Evolutionary conservation across 1,140 invertebrate species (phyloP), one percentile per base, ranked within the genome.

Genomic region (Galendromus occidentalis): DNA sequence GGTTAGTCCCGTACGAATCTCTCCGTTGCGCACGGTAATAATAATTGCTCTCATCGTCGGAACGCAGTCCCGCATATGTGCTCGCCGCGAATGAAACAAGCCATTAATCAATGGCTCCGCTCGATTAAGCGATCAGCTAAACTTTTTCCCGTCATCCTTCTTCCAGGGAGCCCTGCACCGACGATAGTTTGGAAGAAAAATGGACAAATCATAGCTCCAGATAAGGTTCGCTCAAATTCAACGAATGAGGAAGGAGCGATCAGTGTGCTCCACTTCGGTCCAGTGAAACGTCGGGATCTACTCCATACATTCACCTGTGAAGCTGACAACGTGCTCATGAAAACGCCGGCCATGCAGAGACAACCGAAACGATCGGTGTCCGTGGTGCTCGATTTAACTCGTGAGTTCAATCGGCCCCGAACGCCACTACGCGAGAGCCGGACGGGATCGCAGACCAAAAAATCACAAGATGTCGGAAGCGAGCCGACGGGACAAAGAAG

Each of bases 171-270:
- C 33, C 51, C 51, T 5, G 17, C 51, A 22, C 51, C 51, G 25
- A 59, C 51, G 51, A 25, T 59, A n/a, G 14, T 59, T 17, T 59
- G 51, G 51, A 59, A 59, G 51, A 59, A 59, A 25, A 59, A 59
- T 25, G 51, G 51, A 1, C 51, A 59, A 33, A 14, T 59, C 25
- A 59, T 59, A 17, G 25, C 22, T 17, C 25, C 51, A 14, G 51
- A 59, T 33, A 59, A 59, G 22, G 25, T 29, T 59, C 25, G 14
- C 2, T 20, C 51, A 25, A 59, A 59, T 25, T 29, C 25, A 17
- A 20, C 51, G 33, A 59, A 25, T 25, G 51, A 59, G 1, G 51
- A 59, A 33, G 51, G 51, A 25, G 51, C 51, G 12, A 17, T 59
- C 14, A 59, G 51, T 22, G 33, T 59, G 14, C 51, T 59, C 22